Percentiles rank a stretch among this genome's conserved stretches.
Evolutionary conservation across 2,888 invertebrate species (phyloP).

Genomic region (Harpalus rufipes): DNA sequence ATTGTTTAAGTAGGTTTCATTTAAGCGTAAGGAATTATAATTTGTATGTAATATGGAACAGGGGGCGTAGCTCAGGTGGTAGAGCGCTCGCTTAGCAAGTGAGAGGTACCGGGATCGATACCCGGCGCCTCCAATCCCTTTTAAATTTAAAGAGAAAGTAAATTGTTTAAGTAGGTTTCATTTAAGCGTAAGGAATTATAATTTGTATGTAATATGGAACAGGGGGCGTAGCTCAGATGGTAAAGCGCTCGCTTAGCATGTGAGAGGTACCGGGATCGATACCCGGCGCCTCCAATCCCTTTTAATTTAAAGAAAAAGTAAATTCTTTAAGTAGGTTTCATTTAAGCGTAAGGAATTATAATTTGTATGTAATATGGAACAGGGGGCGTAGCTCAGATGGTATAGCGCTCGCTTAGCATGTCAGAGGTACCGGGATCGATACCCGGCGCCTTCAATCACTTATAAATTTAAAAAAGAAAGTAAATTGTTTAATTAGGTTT

Average conservation of each 20-base stretch:
- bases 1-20: neutral
- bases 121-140: constrained; percentile 75
- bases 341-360: neutral
- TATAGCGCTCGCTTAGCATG: constrained; percentile 81
- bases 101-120: constrained; percentile 81
- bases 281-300: constrained; percentile 75
- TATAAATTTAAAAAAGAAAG: neutral
- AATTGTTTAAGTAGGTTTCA: neutral
- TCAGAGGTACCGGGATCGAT: constrained; percentile 81
- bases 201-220: neutral
- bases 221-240: constrained; percentile 79
- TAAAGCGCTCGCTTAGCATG: constrained; percentile 81
- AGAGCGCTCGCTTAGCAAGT: constrained; percentile 81
- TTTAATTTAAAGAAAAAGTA: neutral
- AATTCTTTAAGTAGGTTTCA: neutral
- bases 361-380: neutral
- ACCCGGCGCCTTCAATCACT: constrained; percentile 75
- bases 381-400: constrained; percentile 78
- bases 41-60: neutral
- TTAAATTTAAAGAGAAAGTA: neutral
- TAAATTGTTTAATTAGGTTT: too few relatives aligned
- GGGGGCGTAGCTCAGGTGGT: constrained; percentile 79
- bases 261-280: constrained; percentile 81
- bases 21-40: neutral
- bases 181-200: neutral